Percentiles rank a stretch among this genome's conserved stretches.
Conservation (phyloP, 2,797 vertebrate genomes). For the Cetoscarus ocellatus region DNA sequence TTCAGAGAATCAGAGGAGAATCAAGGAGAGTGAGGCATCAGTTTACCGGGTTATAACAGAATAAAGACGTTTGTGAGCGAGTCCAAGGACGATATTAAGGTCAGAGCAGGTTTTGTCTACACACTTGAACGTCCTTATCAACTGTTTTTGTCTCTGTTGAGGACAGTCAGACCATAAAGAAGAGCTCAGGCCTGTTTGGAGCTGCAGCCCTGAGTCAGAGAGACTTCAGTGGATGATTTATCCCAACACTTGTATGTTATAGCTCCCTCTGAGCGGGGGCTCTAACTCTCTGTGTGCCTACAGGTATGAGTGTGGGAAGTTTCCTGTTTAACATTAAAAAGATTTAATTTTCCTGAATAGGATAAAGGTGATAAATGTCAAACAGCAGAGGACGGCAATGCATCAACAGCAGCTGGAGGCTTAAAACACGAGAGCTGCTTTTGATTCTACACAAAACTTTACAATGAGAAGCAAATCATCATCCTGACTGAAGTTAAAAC, state of each 20-base stretch:
- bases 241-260: slow-evolving; percentile 3
- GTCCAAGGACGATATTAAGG: too few species aligned
- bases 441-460: background rate
- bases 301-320: slow-evolving; percentile 10
- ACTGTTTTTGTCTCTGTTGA: too few species aligned
- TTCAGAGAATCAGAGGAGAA: too few species aligned
- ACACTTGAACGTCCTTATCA: too few species aligned
- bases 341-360: slow-evolving; percentile 15
- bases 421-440: background rate
- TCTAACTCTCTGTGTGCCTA: slow-evolving; percentile 16
- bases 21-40: too few species aligned
- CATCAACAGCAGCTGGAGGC: slow-evolving; percentile 8
- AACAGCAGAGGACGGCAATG: background rate
- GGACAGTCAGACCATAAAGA: background rate
- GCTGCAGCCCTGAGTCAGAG: slow-evolving; percentile 27
- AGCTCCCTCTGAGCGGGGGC: background rate
- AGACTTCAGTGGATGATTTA: slow-evolving; percentile 47
- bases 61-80: too few species aligned
- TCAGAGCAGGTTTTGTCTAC: too few species aligned
- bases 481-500: background rate
- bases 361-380: slow-evolving; percentile 1
- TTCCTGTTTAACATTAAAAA: slow-evolving; percentile 4
- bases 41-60: too few species aligned
- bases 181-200: background rate
- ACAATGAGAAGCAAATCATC: background rate